phyloP scores from a whole-genome alignment of 2,797 vertebrate genomes.

The Sebastes steindachneri region DNA sequence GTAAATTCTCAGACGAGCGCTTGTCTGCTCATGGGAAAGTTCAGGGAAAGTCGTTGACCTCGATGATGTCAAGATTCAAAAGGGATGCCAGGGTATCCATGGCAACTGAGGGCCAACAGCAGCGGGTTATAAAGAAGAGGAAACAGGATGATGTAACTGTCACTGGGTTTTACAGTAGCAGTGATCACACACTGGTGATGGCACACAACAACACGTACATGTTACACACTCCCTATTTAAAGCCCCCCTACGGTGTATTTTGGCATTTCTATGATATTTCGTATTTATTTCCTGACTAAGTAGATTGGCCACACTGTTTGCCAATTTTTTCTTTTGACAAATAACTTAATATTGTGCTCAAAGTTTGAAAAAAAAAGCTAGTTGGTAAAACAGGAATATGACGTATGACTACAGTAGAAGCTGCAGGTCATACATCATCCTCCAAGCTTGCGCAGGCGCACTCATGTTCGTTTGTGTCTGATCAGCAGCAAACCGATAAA shows the following conservation, averaged over 20 bases:
- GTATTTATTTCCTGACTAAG: no score
- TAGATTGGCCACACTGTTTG: no score
- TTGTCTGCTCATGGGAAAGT: slow-evolving; percentile 31
- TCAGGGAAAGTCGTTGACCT: slow-evolving; percentile 9
- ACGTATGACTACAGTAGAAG: no score
- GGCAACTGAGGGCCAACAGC: slow-evolving; percentile 14
- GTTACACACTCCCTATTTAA: background rate
- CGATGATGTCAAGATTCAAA: slow-evolving; percentile 12
- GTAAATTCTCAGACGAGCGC: slow-evolving; percentile 27
- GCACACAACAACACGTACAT: background rate
- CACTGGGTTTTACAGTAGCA: background rate
- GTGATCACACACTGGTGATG: background rate
- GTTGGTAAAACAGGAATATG: no score
- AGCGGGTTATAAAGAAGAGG: slow-evolving; percentile 12
- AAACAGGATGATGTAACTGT: slow-evolving; percentile 8
- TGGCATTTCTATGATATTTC: no score
- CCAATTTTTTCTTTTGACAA: no score
- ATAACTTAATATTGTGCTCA: fast-evolving
- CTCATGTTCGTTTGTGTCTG: no score
- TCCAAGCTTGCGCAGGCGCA: no score
- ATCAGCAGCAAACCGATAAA: no score
- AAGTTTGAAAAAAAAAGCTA: no score
- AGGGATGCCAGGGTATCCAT: slow-evolving; percentile 18
- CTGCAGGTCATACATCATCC: no score
- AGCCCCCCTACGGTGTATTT: no score